A percentile compares a stretch with the other conserved stretches of the same genome.
These are phyloP conservation scores for Metallyticus violacea DNA, from an alignment of 2,888 invertebrate genomes.

Conservation along the genomic window DNA sequence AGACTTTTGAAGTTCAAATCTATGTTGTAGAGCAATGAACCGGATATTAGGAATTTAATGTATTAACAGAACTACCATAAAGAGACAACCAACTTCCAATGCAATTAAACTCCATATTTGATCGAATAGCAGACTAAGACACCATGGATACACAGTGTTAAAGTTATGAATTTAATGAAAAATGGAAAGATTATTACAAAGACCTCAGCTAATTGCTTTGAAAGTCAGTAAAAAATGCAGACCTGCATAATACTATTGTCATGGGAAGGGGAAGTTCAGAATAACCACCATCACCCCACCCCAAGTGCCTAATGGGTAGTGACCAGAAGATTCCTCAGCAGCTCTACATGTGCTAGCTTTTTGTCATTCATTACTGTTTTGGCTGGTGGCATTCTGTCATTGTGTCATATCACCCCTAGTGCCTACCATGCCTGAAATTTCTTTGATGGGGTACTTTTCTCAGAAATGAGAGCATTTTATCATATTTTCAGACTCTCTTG, in stretches of 20 bases:
- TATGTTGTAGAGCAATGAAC: too few relatives aligned
- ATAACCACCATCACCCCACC: too few relatives aligned
- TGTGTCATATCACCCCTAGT: conserved; percentile 10
- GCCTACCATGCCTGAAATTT: not conserved
- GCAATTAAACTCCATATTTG: too few relatives aligned
- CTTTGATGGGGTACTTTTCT: not conserved
- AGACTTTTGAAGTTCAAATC: too few relatives aligned
- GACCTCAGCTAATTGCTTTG: not conserved
- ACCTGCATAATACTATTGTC: not conserved
- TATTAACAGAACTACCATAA: too few relatives aligned
- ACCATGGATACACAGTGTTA: too few relatives aligned
- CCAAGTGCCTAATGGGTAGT: not conserved
- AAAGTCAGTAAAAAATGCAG: too few relatives aligned
- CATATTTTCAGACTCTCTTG: not conserved
- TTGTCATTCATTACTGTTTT: not conserved
- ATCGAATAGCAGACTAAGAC: too few relatives aligned
- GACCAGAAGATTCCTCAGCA: not conserved
- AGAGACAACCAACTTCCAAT: too few relatives aligned
- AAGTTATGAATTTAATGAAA: too few relatives aligned
- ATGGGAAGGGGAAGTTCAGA: not conserved
- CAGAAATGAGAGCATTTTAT: not conserved
- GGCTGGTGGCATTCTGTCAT: too few relatives aligned
- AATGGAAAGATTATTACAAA: not conserved
- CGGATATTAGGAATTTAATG: too few relatives aligned
- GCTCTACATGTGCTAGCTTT: not conserved